Base-by-base conservation (phyloP, 2,113 vertebrate genomes). In the Cinclus cinclus region DNA sequence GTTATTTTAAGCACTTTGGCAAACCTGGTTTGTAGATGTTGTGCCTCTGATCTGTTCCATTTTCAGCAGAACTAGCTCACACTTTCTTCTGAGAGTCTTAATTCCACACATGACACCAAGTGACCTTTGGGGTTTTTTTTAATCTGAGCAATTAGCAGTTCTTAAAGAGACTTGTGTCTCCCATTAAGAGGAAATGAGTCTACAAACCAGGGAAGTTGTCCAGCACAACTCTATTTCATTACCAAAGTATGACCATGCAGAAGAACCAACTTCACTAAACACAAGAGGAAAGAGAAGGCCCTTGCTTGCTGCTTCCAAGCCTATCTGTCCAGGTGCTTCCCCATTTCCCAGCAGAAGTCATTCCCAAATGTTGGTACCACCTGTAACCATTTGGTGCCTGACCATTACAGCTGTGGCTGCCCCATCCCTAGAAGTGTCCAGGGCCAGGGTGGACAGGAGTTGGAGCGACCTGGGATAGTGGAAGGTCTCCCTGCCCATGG, bases 1-100 rank as follows among this genome's bases (percentile, higher is more conserved):
- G 84, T 75, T 82, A 87, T 71, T 94, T 85, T 47, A 73, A 90
- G 90, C 5, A 28, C 75, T 93, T 88, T 88, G 88, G 93, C 87
- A 87, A 84, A 62, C 73, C 35, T 44, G 60, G 56, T 73, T 74
- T 41, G 87, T 87, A 33, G 92, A 78, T 83, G 55, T n/a, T n/a
- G 24, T 42, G 89, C 60, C 69, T 74, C 14, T 49, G 84, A 71
- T 67, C 81, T 50, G 92, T 41, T 92, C 90, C 74, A 68, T 71
- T 91, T 89, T 62, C 93, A 76, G 79, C 81, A 94, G 65, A 87
- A 84, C 39, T 42, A 78, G 77, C 78, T 93, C 90, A 68, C 1
- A 1, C 83, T 83, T 89, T 58, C 77, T 68, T 68, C 68, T 68
- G 24, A 15, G 46, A 30, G 39, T 31, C 74, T 75, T 59, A 28